Evolutionary conservation across 2,113 vertebrate genomes (phyloP).

Genomic region (Pygoscelis adeliae): DNA sequence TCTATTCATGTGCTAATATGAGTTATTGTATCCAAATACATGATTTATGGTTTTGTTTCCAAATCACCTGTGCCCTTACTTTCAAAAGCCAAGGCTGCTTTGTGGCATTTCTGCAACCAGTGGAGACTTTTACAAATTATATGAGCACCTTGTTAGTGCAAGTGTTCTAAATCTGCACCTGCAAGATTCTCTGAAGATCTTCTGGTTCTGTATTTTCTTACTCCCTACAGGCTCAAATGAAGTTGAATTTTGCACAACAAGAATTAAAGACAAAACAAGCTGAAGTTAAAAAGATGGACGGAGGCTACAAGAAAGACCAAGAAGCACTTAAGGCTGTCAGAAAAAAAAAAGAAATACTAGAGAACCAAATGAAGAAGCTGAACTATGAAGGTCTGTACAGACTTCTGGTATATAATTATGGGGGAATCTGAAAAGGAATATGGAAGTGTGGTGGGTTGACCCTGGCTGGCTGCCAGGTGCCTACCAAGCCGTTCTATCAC

Average conservation of each 20-base stretch:
- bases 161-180: not conserved
- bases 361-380: constrained; percentile 83
- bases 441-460: not conserved
- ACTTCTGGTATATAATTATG: not conserved
- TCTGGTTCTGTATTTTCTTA: not conserved
- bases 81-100: not conserved
- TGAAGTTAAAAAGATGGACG: constrained; percentile 90
- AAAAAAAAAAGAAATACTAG: constrained; percentile 79
- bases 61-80: not conserved
- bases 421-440: not conserved
- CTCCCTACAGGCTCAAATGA: constrained; percentile 87
- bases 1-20: not conserved
- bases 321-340: constrained; percentile 79
- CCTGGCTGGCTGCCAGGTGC: not conserved
- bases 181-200: not conserved
- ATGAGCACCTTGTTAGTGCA: not conserved
- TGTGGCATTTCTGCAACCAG: not conserved
- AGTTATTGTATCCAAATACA: not conserved
- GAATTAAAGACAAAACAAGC: constrained; percentile 89
- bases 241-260: constrained; percentile 86
- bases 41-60: not conserved
- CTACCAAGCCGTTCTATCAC: not conserved
- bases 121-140: not conserved
- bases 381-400: constrained; percentile 85
- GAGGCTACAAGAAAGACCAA: constrained; percentile 86